phyloP scores from a whole-genome alignment of 2,113 vertebrate species.

The Muscicapa adusta region DNA sequence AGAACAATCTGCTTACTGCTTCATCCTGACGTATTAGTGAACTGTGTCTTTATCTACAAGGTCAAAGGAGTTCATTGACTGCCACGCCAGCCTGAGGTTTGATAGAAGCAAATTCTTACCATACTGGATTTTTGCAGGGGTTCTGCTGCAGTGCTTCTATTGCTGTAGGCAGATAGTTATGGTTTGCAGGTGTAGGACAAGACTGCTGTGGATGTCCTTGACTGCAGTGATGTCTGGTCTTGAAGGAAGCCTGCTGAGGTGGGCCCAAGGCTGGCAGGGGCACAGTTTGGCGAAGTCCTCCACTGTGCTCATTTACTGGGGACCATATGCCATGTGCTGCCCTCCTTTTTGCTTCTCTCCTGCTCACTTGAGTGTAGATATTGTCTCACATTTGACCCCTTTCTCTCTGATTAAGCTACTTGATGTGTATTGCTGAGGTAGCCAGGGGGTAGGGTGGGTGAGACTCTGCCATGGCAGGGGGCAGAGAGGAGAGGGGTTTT shows the following conservation, averaged over 20 bases:
- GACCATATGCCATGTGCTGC: neutral
- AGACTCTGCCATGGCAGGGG: neutral
- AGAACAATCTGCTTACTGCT: neutral
- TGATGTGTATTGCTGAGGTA: neutral
- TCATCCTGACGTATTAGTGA: neutral
- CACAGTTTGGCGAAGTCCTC: neutral
- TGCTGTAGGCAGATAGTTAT: neutral
- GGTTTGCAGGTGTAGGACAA: neutral
- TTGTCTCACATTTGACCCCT: neutral
- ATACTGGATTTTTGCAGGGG: neutral
- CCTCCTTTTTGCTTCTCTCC: neutral
- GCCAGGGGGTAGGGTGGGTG: neutral
- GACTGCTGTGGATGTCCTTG: neutral
- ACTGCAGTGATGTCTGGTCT: neutral
- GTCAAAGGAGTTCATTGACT: neutral
- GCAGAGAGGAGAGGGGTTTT: neutral
- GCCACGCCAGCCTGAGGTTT: neutral
- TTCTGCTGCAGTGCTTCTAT: neutral
- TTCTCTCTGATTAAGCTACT: neutral
- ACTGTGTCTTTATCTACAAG: fast-evolving
- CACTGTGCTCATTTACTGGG: neutral
- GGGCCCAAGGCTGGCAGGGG: fast-evolving
- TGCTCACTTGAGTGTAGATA: fast-evolving
- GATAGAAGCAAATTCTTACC: neutral
- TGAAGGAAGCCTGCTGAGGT: neutral